Evolutionary conservation across 2,797 vertebrate genomes (phyloP), one percentile per base, ranked within the genome.

Genomic region (Lutjanus campechanus): DNA sequence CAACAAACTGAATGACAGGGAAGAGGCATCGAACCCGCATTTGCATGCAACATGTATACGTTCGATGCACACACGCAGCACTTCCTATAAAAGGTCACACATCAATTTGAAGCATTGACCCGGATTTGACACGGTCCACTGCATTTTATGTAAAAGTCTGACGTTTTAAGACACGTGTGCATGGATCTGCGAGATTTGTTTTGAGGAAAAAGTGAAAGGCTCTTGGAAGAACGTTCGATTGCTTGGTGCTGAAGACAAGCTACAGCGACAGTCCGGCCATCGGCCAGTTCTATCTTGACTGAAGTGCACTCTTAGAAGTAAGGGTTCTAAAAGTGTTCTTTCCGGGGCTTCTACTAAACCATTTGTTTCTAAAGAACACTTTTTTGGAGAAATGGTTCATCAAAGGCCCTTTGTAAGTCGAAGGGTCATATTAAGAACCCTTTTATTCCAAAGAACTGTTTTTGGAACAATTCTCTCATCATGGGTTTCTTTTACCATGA

Each of bases 11-110:
- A 66, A 11, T 16, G 44, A 50, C 7, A 25, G 44, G n/a, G 54
- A 43, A 43, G 46, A 51, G 22, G n/a, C 54, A 46, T 64, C 8
- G 6, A 8, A 56, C 50, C 50, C 16, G 55, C 17, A 36, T 16
- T 47, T 22, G 56, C 47, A 55, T 73, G 56, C 19, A 40, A 53
- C 51, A 66, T 66, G 49, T 19, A 66, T 19, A 40, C 8, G 50
- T 51, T 50, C 25, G 11, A 25, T 20, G 44, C n/a, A 17, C 12
- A 55, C 22, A 69, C 17, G n/a, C n/a, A 62, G 44, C 41, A 62
- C 43, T 5, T 5, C 8, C 54, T 19, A 50, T 19, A 17, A 17
- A 50, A 17, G 16, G 49, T 19, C 36, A 43, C 6, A 69, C 11
- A 19, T 8, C 29, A 15, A 56, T 46, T 69, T 46, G 11, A 56